A percentile compares a stretch with the other conserved stretches of the same genome.
phyloP scores from a whole-genome alignment of 2,888 invertebrate genomes.

The Trichogramma evanescens region DNA sequence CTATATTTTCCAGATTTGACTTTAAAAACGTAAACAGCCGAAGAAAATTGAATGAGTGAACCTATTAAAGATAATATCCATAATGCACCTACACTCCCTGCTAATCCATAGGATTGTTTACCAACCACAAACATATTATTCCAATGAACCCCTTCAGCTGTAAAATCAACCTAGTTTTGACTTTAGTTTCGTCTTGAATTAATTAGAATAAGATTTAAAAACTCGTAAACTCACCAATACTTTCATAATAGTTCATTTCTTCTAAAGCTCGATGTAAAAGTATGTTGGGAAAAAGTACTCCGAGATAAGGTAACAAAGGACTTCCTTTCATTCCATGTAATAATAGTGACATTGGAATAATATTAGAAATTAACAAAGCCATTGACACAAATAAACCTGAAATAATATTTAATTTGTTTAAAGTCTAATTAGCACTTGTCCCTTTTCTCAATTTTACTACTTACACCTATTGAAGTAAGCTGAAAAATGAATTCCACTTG shows the following conservation, averaged over 20 bases:
- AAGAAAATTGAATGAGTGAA: slow-evolving; percentile 59
- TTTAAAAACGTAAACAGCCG: slow-evolving; percentile 79
- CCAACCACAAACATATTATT: slow-evolving; percentile 39
- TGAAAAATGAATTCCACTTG: slow-evolving; percentile 17
- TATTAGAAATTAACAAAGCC: slow-evolving; percentile 8
- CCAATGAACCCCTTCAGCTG: slow-evolving; percentile 44
- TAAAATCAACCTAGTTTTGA: slow-evolving; percentile 2
- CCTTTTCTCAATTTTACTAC: neutral
- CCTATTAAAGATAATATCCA: slow-evolving; percentile 64
- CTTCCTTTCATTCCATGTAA: neutral
- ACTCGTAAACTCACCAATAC: slow-evolving; percentile 28
- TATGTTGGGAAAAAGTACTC: slow-evolving; percentile 37
- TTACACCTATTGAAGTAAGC: slow-evolving; percentile 17
- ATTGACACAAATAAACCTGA: slow-evolving; percentile 12
- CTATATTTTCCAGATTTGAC: slow-evolving; percentile 79
- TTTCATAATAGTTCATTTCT: slow-evolving; percentile 37
- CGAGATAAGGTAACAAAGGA: slow-evolving; percentile 28
- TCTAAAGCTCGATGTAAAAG: slow-evolving; percentile 32
- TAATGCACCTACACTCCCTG: slow-evolving; percentile 54
- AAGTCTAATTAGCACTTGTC: neutral
- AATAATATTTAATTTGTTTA: neutral
- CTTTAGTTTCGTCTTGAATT: neutral
- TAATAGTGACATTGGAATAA: slow-evolving; percentile 2
- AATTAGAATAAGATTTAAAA: neutral
- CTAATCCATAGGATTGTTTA: slow-evolving; percentile 15